These are phyloP conservation scores for Beroe forskalii DNA, from an alignment of 37 sponge, comb jelly and placozoan genomes.

Conservation along the genomic window DNA sequence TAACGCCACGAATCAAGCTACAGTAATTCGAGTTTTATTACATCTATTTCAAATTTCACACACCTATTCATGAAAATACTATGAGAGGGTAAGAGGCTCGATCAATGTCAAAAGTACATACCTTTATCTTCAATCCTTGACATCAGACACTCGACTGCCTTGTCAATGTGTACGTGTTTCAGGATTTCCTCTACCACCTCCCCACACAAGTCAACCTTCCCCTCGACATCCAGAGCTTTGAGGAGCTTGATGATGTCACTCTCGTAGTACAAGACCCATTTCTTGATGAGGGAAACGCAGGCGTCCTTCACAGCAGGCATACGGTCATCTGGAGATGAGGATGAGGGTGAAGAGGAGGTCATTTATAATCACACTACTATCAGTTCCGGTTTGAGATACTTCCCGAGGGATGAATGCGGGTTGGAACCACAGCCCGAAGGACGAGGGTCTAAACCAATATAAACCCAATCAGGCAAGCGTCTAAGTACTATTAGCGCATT, in stretches of 20 bases:
- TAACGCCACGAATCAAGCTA: too few species aligned
- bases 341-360: not conserved
- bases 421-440: too few species aligned
- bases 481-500: too few species aligned
- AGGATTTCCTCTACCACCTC: conserved; percentile 37
- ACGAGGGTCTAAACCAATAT: too few species aligned
- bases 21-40: too few species aligned
- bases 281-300: conserved; percentile 15
- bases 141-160: conserved; percentile 16
- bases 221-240: conserved; percentile 38
- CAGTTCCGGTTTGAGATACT: too few species aligned
- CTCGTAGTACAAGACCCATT: conserved; percentile 49
- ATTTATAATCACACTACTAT: not conserved
- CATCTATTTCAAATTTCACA: too few species aligned
- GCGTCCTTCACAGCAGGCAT: not conserved
- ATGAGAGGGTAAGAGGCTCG: too few species aligned
- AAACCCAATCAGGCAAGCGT: too few species aligned
- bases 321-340: conserved; percentile 33
- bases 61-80: too few species aligned
- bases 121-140: conserved; percentile 16
- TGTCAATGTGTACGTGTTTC: not conserved
- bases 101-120: too few species aligned
- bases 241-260: conserved; percentile 29
- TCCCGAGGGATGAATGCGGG: too few species aligned
- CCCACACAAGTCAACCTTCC: conserved; percentile 50